A percentile compares a stretch with the other conserved stretches of the same genome.
Conservation (phyloP, 2,888 invertebrate genomes). For the Tolmerus cingulatus region DNA sequence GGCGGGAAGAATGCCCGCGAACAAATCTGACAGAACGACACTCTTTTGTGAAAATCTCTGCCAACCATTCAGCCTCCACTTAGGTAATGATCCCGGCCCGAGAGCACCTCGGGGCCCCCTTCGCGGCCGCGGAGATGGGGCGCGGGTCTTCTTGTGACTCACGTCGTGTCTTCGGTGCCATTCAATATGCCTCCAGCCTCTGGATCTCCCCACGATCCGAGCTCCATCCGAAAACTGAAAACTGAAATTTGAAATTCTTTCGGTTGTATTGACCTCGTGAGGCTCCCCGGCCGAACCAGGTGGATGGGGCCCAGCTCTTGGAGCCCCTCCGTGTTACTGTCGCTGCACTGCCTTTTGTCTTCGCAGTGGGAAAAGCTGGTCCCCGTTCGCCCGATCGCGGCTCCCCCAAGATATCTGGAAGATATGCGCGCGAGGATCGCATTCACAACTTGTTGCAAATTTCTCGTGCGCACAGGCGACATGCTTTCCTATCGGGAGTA, state of each 20-base stretch:
- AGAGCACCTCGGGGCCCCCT: conserved; percentile 15
- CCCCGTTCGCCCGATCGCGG: background rate
- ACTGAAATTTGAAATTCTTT: conserved; percentile 38
- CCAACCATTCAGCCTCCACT: conserved; percentile 37
- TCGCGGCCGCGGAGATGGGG: background rate
- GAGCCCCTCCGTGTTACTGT: background rate
- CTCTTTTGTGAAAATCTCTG: conserved; percentile 33
- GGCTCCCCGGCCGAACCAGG: conserved; percentile 3
- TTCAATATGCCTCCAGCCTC: conserved; percentile 9
- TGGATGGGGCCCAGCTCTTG: background rate
- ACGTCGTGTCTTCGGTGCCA: background rate
- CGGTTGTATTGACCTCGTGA: conserved; percentile 35
- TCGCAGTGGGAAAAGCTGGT: background rate
- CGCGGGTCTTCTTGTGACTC: background rate
- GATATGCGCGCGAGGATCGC: conserved; percentile 4
- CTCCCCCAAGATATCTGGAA: background rate
- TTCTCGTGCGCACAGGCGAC: conserved; percentile 11
- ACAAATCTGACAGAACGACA: conserved; percentile 40
- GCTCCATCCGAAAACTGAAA: conserved; percentile 35
- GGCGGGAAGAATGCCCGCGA: conserved; percentile 37
- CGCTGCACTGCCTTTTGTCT: conserved; percentile 37
- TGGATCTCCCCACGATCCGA: background rate
- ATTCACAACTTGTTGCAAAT: conserved; percentile 22
- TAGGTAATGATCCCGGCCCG: conserved; percentile 36
- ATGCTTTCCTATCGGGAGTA: background rate